Base-by-base conservation (phyloP, 1,140 invertebrate genomes). In the Cepaea nemoralis region DNA sequence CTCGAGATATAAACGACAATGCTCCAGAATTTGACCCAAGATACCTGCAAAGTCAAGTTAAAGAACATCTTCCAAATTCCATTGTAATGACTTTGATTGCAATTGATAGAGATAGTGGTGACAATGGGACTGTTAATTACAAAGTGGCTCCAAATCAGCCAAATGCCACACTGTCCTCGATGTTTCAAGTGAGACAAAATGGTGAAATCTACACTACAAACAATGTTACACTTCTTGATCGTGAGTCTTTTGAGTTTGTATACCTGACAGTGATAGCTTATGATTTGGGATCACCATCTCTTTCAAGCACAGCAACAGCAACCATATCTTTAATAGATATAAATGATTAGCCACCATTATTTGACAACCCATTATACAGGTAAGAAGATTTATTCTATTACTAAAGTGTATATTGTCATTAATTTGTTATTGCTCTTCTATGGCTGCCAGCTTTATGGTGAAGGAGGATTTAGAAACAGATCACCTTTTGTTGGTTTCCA, bases 1-100 rank as follows among this genome's bases (percentile, higher is more conserved):
- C 77, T 10, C 45, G 40, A 27, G 77, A 79, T 31, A 48, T 79
- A 31, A 79, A 79, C 39, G 77, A 79, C 42, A 79, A 77, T 63
- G n/a, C 6, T 27, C 77, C 77, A 27, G 66, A 8, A 40, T 79
- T 79, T 69, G 39, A 69, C 5, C 0, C 5, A 48, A 33, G 22
- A 24, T 67, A 67, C 31, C n/a, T 69, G 1, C 19, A n/a, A 35
- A 63, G 59, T 10, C 27, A 6, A 14, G n/a, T 79, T 14, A 1
- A 12, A 6, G 77, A 79, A 35, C 19, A 79, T 45, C 31, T 40
- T 69, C 5, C 63, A 19, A 39, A 67, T 69, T 27, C 42, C 19
- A 22, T 3, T 35, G 73, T 75, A 2, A 24, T 69, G n/a, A 79
- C 77, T 8, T 40, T 79, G 37, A 16, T 69, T 24, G 77, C 77